Base-by-base conservation (phyloP, 2,888 invertebrate species). In the Cremastinae sp. region DNA sequence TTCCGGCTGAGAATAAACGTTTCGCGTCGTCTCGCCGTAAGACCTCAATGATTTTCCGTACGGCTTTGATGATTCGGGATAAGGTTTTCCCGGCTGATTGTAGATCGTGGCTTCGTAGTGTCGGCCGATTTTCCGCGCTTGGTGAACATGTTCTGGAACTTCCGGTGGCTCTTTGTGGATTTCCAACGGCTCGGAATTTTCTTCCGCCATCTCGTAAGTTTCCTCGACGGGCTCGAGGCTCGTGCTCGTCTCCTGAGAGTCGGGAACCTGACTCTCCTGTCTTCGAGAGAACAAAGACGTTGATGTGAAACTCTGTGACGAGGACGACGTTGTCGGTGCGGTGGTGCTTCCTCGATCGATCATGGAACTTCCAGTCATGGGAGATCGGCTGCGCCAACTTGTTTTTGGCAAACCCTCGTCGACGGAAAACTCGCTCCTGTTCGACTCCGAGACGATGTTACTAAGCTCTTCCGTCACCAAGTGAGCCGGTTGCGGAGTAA, bases 391-490 rank as follows among this genome's bases (percentile, higher is more conserved):
- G 2, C 83, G 84, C 83, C 89, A 88, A 22, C 89, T 90, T 45
- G 92, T 92, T 65, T 91, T 90, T 2, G 92, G 92, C 61, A 91
- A 91, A 1, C 90, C 89, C 85, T 93, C 93, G 82, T 93, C 93
- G 2, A 93, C 91, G 64, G 91, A 91, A 77, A 93, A 91, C 73
- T 92, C 92, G 82, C 91, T 92, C 82, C 92, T 91, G 80, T 92
- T 93, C 0, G 91, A 91, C 70, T 92, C 91, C 39, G 92, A 91
- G 37, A 91, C 88, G 64, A 91, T 88, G 74, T 90, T 91, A n/a
- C 89, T 90, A 43, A 90, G 86, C 62, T 91, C 90, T 79, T 91
- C 89, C 0, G 89, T 87, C 2, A 87, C 86, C 59, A 88, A 78
- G 56, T 82, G 83, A 7, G 83, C 87, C 0, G 85, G 79, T 3